These are phyloP conservation scores for Bryconaethiops microstoma DNA, from an alignment of 2,797 vertebrate species.

Conservation along the genomic window DNA sequence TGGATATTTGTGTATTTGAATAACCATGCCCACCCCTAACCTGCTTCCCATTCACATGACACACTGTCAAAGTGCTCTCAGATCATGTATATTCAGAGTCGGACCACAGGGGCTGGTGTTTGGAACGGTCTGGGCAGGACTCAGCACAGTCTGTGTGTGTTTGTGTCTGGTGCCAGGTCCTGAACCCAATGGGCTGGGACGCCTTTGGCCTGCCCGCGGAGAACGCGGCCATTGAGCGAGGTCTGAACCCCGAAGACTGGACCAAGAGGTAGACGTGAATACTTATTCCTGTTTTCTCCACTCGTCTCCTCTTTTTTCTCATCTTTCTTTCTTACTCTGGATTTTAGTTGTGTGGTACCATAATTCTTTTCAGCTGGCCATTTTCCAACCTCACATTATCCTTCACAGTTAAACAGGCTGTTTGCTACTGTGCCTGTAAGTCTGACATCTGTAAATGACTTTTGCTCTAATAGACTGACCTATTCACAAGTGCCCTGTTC, in stretches of 20 bases:
- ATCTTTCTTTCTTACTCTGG: neutral
- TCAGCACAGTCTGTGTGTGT: neutral
- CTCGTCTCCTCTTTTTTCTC: neutral
- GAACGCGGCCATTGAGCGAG: slow-evolving; percentile 92
- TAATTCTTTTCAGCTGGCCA: too few relatives aligned
- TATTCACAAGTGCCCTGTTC: neutral
- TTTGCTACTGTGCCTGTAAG: neutral
- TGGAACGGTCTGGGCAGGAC: neutral
- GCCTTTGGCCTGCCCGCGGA: slow-evolving; percentile 97
- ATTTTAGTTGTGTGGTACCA: too few relatives aligned
- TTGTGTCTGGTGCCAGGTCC: slow-evolving; percentile 77
- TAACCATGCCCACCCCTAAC: neutral
- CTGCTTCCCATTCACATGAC: neutral
- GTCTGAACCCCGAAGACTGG: slow-evolving; percentile 90
- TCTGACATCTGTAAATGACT: neutral
- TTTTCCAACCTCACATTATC: too few relatives aligned
- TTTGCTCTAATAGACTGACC: neutral
- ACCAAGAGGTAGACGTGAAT: slow-evolving; percentile 79
- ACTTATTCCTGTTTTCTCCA: neutral
- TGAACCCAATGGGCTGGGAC: slow-evolving; percentile 99
- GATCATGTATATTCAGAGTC: neutral
- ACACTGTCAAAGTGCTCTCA: neutral
- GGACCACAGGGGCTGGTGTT: neutral
- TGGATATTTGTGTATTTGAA: too few relatives aligned
- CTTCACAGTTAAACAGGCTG: neutral